Evolutionary conservation across 2,113 vertebrate genomes (phyloP).

Genomic region (Casuarius casuarius): DNA sequence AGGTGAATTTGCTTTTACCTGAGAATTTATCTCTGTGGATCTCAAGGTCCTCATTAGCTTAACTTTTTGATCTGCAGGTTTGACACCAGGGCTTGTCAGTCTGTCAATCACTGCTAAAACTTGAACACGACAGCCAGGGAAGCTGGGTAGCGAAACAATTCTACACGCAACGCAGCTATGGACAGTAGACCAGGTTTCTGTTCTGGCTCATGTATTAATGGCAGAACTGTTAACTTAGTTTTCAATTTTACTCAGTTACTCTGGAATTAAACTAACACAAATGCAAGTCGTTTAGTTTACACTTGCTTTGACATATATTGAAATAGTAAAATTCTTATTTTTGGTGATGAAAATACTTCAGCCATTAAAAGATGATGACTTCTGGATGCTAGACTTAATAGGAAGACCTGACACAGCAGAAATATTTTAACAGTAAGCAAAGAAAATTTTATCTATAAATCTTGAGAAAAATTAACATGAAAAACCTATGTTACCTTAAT

Average conservation of each 20-base stretch:
- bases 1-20: background rate
- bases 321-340: background rate
- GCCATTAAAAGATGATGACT: background rate
- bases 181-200: background rate
- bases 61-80: background rate
- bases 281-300: background rate
- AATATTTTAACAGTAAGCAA: background rate
- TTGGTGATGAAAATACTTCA: background rate
- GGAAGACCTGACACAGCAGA: background rate
- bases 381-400: background rate
- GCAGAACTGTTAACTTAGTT: background rate
- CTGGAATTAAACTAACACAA: background rate
- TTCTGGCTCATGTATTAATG: background rate
- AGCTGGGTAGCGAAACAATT: background rate
- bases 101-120: background rate
- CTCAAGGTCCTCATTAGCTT: background rate
- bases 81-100: background rate
- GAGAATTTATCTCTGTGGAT: background rate
- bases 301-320: background rate
- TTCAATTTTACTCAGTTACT: background rate
- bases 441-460: background rate
- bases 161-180: background rate
- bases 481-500: background rate
- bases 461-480: background rate
- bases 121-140: background rate